Base-by-base conservation (phyloP, 2,797 vertebrate genomes). In the Novumbra hubbsi region DNA sequence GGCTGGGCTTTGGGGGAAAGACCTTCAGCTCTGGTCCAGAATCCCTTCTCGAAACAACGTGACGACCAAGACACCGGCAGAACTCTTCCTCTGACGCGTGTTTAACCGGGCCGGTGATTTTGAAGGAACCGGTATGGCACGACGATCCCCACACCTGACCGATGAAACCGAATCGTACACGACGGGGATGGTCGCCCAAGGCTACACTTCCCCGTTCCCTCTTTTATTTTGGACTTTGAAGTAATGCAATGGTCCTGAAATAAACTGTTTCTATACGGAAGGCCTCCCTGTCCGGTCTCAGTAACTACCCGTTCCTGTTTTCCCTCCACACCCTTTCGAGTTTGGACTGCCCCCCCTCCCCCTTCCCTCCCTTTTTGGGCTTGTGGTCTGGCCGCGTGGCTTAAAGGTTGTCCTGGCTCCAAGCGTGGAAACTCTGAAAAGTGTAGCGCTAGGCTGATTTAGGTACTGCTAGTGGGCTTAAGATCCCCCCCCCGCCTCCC, bases 361-460 rank as follows among this genome's bases (percentile, higher is more conserved):
- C 9, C 8, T 11, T 69, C 11, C 41, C 41, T 69, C 73, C 49
- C 70, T 50, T 68, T 73, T 72, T 67, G 66, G 0, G 28, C 68
- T 85, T 86, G 84, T 86, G 87, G 85, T 88, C 86, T 81, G 57
- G 88, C 84, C 90, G 88, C 84, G 82, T 85, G 81, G 68, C 85
- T 87, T 38, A 30, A 38, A 49, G 75, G 85, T 80, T 78, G 81
- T 85, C 90, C 91, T 90, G 90, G 88, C 88, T 88, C 85, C 89
- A 69, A 80, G 87, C 81, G 79, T 81, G 87, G 85, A 89, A 88
- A 87, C 83, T 71, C 27, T 57, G 80, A 81, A 87, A 78, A 70
- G 24, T 70, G 72, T 78, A 24, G 34, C 21, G 55, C 65, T 68
- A 24, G 72, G 82, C 84, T 85, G 86, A 86, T 84, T 88, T 75